Evolutionary conservation across 2,113 vertebrate genomes (phyloP).

Genomic region (Gymnogyps californianus): DNA sequence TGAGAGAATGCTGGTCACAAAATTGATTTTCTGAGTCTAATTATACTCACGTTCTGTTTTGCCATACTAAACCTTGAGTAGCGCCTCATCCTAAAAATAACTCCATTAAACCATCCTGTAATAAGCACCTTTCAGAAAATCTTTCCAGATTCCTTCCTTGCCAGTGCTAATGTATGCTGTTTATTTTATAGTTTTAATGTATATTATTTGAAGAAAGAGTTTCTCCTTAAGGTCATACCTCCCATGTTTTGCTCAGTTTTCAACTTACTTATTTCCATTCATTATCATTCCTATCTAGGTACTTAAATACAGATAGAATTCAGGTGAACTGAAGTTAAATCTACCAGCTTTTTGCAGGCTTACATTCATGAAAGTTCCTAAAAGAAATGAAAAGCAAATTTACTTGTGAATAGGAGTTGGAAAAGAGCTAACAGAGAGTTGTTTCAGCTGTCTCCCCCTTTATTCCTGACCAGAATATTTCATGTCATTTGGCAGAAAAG

Average conservation of each 20-base stretch:
- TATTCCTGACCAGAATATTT: not conserved
- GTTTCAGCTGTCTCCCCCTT: not conserved
- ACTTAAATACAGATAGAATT: not conserved
- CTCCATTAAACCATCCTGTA: not conserved
- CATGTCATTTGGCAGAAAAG: not conserved
- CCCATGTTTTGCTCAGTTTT: not conserved
- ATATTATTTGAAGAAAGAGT: not conserved
- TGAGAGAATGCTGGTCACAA: not conserved
- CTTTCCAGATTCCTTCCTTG: not conserved
- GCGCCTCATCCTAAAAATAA: not conserved
- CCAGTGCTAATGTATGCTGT: accelerated
- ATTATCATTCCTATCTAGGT: not conserved
- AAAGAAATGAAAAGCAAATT: not conserved
- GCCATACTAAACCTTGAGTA: not conserved
- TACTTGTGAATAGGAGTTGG: not conserved
- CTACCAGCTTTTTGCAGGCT: not conserved
- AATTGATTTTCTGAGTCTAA: not conserved
- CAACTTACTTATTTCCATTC: not conserved
- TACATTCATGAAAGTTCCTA: not conserved
- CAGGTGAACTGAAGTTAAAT: not conserved
- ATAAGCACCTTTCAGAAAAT: not conserved
- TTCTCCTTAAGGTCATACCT: not conserved
- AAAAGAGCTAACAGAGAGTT: not conserved
- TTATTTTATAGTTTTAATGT: not conserved
- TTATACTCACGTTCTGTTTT: not conserved